phyloP scores from a whole-genome alignment of 1,140 invertebrate species.

The Maconellicoccus hirsutus region DNA sequence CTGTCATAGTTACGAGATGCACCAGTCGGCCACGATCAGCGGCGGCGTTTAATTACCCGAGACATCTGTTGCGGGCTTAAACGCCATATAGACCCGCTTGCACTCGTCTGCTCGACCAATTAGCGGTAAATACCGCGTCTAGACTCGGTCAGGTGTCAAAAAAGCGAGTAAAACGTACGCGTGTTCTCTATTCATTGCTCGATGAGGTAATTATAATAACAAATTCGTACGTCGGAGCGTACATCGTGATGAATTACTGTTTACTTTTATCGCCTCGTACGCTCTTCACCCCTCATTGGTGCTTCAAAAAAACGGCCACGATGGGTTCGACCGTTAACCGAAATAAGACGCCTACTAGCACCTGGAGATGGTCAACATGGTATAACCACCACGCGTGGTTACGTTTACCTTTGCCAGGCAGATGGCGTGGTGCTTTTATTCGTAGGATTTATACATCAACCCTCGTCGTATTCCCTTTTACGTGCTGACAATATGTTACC shows the following conservation, averaged over 20 bases:
- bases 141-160: background rate
- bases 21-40: background rate
- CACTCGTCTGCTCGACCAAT: background rate
- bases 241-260: background rate
- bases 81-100: background rate
- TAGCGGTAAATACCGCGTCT: background rate
- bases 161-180: background rate
- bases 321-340: background rate
- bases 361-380: background rate
- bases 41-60: background rate
- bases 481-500: constrained; percentile 13
- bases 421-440: background rate
- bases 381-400: background rate
- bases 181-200: background rate
- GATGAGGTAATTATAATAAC: constrained; percentile 3
- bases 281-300: too few relatives aligned
- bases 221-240: background rate
- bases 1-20: background rate
- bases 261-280: background rate
- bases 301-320: too few relatives aligned
- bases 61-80: background rate
- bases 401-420: background rate
- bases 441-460: constrained; percentile 9
- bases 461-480: constrained; percentile 12
- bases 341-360: background rate